These are phyloP conservation scores for Mythimna impura DNA, from an alignment of 2,888 invertebrate genomes.

Conservation along the genomic window DNA sequence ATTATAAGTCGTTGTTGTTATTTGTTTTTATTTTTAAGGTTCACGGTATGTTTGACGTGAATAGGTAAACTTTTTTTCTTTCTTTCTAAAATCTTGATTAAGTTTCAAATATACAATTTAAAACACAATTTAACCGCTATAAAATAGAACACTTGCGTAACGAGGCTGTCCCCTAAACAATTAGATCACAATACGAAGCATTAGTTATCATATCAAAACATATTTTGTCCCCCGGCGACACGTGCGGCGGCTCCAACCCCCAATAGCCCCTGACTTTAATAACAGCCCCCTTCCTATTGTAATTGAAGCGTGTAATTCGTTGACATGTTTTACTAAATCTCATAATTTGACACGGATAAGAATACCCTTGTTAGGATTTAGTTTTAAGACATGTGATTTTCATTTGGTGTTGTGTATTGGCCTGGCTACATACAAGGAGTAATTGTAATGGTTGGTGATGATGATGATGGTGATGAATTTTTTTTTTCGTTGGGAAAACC, in stretches of 20 bases:
- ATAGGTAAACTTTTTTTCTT: too few species aligned
- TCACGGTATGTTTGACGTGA: too few species aligned
- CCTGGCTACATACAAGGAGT: not conserved
- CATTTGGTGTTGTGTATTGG: not conserved
- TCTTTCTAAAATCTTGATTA: not conserved
- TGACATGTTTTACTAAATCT: conserved; percentile 88
- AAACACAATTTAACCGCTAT: conserved; percentile 35
- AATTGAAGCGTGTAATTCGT: conserved; percentile 88
- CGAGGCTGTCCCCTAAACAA: conserved; percentile 70
- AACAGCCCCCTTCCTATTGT: conserved; percentile 68
- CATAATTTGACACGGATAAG: conserved; percentile 85
- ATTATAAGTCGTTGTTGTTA: too few species aligned
- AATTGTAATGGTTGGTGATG: too few species aligned
- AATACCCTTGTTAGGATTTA: conserved; percentile 62
- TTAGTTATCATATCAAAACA: conserved; percentile 87
- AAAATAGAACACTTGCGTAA: conserved; percentile 59
- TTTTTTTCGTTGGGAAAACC: too few species aligned
- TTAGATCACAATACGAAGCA: conserved; percentile 75
- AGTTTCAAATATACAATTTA: conserved; percentile 24
- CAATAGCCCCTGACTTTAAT: conserved; percentile 59
- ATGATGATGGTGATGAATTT: too few species aligned
- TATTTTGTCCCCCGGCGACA: conserved; percentile 79
- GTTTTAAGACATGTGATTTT: conserved; percentile 26
- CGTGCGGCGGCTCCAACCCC: conserved; percentile 72
- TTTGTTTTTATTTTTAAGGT: too few species aligned